Evolutionary conservation across 1,140 invertebrate species (phyloP), one percentile per base, ranked within the genome.

Genomic region (Belonocnema kinseyi): DNA sequence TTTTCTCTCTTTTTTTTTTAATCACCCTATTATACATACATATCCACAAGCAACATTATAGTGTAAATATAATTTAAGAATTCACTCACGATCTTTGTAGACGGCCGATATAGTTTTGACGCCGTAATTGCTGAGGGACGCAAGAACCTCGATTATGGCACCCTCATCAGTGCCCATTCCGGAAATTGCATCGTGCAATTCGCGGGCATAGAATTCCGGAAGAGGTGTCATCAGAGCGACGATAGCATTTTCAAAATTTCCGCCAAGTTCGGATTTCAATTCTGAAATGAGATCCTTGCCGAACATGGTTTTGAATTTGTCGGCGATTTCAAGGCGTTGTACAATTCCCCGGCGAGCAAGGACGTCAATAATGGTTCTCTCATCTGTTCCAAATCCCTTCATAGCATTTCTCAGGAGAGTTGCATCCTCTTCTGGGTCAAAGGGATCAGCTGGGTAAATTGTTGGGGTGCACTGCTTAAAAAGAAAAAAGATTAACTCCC

Each of bases 381-480:
- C 98, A 88, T 99, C 96, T 12, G 97, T 98, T 33, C 98, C 96
- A 78, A 97, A 95, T 70, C 97, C 97, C 90, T 98, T 97, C 97
- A 99, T 99, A 1, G 98, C 98, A 84, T 96, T 96, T 80, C 96
- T 94, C 51, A 99, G 92, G 70, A 95, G 94, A 76, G 94, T 94
- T 1, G 98, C 98, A 93, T 99, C 98, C 76, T 93, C 94, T 77
- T 95, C 95, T 7, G 97, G 93, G 88, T 98, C 95, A 91, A 98
- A 98, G 61, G 95, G 95, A 77, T 96, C 95, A 58, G 95, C 94
- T 26, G 96, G 95, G 87, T 94, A 96, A 17, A 98, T 94, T 58
- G 96, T 97, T 82, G 96, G 96, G 77, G 95, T 95, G 88, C 96
- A 97, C 96, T 97, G 85, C 53, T 88, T 89, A 83, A 83, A 66